phyloP scores from a whole-genome alignment of 2,888 invertebrate species.

The Catotricha subobsoleta region DNA sequence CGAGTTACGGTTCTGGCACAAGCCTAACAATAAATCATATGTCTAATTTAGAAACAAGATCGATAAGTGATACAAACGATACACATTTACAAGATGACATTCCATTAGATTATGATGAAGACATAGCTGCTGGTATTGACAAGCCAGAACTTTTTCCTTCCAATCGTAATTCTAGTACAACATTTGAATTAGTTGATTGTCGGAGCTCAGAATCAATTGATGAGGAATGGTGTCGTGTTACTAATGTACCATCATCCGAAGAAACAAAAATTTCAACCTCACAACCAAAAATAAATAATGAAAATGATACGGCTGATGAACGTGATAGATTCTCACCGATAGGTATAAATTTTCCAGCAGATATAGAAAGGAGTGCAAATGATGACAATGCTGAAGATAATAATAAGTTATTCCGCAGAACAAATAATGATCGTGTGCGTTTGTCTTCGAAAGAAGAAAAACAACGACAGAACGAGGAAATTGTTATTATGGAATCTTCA shows the following conservation, averaged over 20 bases:
- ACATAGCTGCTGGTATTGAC: background rate
- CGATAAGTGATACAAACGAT: background rate
- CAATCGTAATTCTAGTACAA: conserved; percentile 10
- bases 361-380: background rate
- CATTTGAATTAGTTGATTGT: conserved; percentile 13
- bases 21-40: background rate
- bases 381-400: background rate
- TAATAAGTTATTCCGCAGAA: conserved; percentile 4
- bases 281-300: conserved; percentile 9
- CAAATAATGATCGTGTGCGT: conserved; percentile 9
- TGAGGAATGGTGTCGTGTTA: conserved; percentile 1
- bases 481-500: conserved; percentile 41
- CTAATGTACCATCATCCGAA: background rate
- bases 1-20: background rate
- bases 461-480: conserved; percentile 40
- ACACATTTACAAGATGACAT: background rate
- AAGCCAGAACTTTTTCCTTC: conserved; percentile 3
- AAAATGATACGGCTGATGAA: conserved; percentile 25
- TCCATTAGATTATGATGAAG: background rate
- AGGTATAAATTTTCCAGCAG: background rate
- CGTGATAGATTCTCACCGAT: conserved; percentile 24
- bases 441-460: conserved; percentile 36
- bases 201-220: conserved; percentile 9
- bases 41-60: background rate
- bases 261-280: no score